Conservation (phyloP, 2,113 vertebrate species). For the Triplophysa tibetana region DNA sequence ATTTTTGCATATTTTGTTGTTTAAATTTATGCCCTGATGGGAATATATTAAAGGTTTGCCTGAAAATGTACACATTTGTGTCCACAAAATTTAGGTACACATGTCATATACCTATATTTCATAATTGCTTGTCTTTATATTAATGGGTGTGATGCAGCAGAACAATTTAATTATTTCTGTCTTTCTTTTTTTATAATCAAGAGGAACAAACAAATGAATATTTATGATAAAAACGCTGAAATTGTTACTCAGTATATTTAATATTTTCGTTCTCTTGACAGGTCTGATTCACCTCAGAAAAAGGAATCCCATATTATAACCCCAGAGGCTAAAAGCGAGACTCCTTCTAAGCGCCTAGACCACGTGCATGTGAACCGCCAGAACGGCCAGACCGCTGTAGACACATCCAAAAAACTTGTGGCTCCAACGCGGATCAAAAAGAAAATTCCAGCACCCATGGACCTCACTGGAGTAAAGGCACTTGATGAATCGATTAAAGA, state of each 20-base stretch:
- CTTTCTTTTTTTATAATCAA: neutral
- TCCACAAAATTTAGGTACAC: no score
- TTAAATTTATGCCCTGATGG: no score
- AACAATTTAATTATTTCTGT: neutral
- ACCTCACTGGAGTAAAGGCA: constrained; percentile 53
- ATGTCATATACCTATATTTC: neutral
- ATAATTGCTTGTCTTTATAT: constrained; percentile 9
- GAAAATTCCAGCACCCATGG: constrained; percentile 61
- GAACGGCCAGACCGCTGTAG: neutral
- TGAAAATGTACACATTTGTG: no score
- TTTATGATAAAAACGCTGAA: neutral
- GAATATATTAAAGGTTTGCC: no score
- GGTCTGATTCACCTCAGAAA: neutral
- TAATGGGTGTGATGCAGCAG: neutral
- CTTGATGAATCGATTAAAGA: constrained; percentile 29
- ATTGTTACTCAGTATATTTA: neutral
- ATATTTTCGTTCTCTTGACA: neutral
- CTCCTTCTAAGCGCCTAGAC: neutral
- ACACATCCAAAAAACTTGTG: neutral
- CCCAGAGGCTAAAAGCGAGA: neutral
- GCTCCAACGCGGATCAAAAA: constrained; percentile 52
- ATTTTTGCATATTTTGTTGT: no score
- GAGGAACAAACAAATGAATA: neutral
- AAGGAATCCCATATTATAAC: neutral
- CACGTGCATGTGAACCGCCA: neutral